Percentiles rank a stretch among this genome's conserved stretches.
These are phyloP conservation scores for Cyclopterus lumpus DNA, from an alignment of 2,797 vertebrate genomes.

Conservation along the genomic window DNA sequence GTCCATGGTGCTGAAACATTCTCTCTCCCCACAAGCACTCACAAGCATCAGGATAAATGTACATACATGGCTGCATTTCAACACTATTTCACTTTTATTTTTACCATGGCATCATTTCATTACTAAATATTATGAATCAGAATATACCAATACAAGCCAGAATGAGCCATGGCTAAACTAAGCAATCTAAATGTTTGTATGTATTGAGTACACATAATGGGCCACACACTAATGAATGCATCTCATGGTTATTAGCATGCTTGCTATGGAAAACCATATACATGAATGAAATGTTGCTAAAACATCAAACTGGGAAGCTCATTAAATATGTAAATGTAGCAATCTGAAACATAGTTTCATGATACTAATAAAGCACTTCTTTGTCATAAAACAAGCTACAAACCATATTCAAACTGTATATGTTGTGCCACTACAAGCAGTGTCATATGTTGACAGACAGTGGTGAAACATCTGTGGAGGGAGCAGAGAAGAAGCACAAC, in stretches of 20 bases:
- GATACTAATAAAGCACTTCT: not conserved
- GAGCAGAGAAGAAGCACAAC: not conserved
- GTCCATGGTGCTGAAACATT: conserved; percentile 11
- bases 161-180: not conserved
- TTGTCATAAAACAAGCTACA: not conserved
- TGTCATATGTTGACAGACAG: not conserved
- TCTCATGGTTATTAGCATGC: not conserved
- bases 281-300: not conserved
- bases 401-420: not conserved
- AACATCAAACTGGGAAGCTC: not conserved
- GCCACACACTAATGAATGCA: not conserved
- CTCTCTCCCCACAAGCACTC: too few species aligned
- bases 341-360: not conserved
- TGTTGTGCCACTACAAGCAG: not conserved
- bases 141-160: not conserved
- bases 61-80: not conserved
- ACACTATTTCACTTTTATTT: not conserved
- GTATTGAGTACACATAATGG: not conserved
- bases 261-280: not conserved
- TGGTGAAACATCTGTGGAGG: not conserved
- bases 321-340: not conserved
- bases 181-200: not conserved
- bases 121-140: not conserved
- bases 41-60: not conserved
- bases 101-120: not conserved